These are phyloP conservation scores for Pristis pectinata DNA, from an alignment of 2,797 vertebrate species.

Conservation along the genomic window DNA sequence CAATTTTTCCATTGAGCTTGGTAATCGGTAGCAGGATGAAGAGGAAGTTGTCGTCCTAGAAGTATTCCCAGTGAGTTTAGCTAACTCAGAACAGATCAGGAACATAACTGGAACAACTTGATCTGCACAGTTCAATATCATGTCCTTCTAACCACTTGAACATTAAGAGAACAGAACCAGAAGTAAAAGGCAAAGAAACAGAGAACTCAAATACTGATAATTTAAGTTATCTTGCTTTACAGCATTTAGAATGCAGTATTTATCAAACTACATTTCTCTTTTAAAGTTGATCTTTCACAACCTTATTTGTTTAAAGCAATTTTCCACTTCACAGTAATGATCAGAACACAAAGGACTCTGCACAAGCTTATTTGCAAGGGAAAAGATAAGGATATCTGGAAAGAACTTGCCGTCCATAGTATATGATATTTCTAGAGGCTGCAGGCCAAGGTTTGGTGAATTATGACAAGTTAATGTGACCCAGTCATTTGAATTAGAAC, in stretches of 20 bases:
- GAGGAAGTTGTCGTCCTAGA: no score
- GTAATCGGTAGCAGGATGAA: neutral
- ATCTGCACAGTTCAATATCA: neutral
- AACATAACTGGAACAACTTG: neutral
- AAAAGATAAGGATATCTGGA: conserved; percentile 19
- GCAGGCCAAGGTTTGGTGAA: conserved; percentile 9
- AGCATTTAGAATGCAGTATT: neutral
- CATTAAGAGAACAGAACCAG: neutral
- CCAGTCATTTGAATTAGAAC: neutral
- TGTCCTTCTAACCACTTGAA: neutral
- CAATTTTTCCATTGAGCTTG: neutral
- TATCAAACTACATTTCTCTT: conserved; percentile 25
- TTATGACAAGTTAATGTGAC: neutral
- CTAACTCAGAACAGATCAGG: neutral
- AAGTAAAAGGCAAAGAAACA: neutral
- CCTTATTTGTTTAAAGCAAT: neutral
- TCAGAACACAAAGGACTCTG: conserved; percentile 16
- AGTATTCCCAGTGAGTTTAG: neutral
- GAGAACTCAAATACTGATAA: conserved; percentile 9
- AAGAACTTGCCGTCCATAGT: conserved; percentile 22
- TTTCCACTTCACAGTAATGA: conserved; percentile 6
- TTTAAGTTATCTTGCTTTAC: neutral
- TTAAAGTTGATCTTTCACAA: conserved; percentile 1
- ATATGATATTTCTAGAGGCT: neutral
- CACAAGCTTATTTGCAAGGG: neutral